These are phyloP conservation scores for Esox lucius DNA, from an alignment of 2,797 vertebrate species.

Conservation along the genomic window DNA sequence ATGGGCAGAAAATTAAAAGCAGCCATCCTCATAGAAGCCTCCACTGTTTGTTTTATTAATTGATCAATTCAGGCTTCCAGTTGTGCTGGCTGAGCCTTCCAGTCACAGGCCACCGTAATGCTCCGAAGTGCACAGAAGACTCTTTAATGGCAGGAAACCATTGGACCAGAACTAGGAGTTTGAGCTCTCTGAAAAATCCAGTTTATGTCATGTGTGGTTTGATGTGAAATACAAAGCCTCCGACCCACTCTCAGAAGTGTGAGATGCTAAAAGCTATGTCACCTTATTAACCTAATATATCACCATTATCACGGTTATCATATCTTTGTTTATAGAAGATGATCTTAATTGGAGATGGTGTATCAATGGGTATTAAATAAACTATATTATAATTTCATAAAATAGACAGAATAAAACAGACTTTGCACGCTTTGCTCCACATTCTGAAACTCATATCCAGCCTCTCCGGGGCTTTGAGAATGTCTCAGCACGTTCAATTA, in stretches of 20 bases:
- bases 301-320: conserved; percentile 8
- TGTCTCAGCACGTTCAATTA: conserved; percentile 59
- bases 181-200: conserved; percentile 44
- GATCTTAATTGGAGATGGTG: conserved; percentile 29
- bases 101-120: conserved; percentile 32
- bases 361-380: conserved; percentile 40
- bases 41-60: conserved; percentile 66
- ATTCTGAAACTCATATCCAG: conserved; percentile 40
- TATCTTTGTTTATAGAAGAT: conserved; percentile 11
- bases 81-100: conserved; percentile 34
- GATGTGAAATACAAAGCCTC: conserved; percentile 42
- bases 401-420: conserved; percentile 34
- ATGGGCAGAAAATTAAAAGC: conserved; percentile 60
- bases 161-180: conserved; percentile 23
- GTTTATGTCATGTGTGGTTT: conserved; percentile 46
- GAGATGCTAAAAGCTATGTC: conserved; percentile 30
- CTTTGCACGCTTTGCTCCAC: conserved; percentile 31
- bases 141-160: conserved; percentile 33
- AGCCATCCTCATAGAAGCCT: conserved; percentile 39
- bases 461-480: conserved; percentile 54
- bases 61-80: conserved; percentile 53
- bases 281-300: conserved; percentile 30
- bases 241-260: conserved; percentile 7
- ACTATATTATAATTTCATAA: conserved; percentile 25
- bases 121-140: conserved; percentile 24